Evolutionary conservation across 2,113 vertebrate species (phyloP).

Genomic region (Perognathus longimembris): DNA sequence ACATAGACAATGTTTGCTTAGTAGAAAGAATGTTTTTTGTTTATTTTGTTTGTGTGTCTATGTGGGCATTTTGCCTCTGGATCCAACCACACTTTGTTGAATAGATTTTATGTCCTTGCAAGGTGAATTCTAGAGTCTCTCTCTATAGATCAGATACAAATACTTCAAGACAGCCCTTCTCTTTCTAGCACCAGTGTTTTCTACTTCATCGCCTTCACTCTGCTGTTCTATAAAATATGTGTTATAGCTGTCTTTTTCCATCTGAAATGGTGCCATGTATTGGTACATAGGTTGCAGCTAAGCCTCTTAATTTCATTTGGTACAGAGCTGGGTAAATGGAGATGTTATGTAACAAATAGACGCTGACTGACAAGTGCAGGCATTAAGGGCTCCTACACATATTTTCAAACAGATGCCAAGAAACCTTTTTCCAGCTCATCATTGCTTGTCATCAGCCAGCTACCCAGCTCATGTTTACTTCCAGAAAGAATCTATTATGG

Average conservation of each 20-base stretch:
- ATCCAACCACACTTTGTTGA: not conserved
- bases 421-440: not conserved
- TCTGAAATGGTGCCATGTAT: slow-evolving; percentile 9
- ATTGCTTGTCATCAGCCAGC: not conserved
- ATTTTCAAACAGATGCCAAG: slow-evolving; percentile 27
- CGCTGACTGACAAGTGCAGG: not conserved
- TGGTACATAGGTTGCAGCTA: slow-evolving; percentile 37
- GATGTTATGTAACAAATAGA: not conserved
- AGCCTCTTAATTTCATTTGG: slow-evolving; percentile 40
- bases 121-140: not conserved
- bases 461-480: slow-evolving; percentile 32
- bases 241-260: slow-evolving; percentile 50
- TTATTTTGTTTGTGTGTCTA: not conserved
- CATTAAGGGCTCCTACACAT: not conserved
- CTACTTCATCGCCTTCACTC: slow-evolving; percentile 49
- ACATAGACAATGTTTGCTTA: not conserved
- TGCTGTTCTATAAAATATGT: slow-evolving; percentile 62
- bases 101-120: not conserved
- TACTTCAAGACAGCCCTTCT: slow-evolving; percentile 27
- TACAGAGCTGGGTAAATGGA: slow-evolving; percentile 44
- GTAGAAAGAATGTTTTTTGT: not conserved
- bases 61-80: not conserved
- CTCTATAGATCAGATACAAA: not conserved
- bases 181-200: not conserved
- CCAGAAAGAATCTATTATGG: slow-evolving; percentile 21